These are phyloP conservation scores for Gymnosoma rotundatum DNA, from an alignment of 2,888 invertebrate genomes.

Conservation along the genomic window DNA sequence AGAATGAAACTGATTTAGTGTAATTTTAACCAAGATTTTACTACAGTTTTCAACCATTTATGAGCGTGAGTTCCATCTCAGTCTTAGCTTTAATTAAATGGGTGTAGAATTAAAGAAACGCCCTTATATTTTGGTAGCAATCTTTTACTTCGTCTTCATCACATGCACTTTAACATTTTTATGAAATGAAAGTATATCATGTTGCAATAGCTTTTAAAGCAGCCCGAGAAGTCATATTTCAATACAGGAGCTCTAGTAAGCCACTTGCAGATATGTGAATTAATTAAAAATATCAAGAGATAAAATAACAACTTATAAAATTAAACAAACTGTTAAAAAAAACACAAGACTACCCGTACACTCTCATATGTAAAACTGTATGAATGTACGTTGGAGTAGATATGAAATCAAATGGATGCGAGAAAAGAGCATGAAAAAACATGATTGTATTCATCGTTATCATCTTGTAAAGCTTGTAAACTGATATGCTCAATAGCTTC, in stretches of 20 bases:
- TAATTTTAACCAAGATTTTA: slow-evolving; percentile 26
- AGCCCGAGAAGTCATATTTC: slow-evolving; percentile 57
- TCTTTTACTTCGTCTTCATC: slow-evolving; percentile 14
- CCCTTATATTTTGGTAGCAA: slow-evolving; percentile 65
- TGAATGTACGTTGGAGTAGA: background rate
- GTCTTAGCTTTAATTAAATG: slow-evolving; percentile 72
- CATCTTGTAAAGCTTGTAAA: slow-evolving; percentile 70
- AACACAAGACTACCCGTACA: slow-evolving; percentile 19
- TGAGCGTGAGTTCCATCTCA: slow-evolving; percentile 5
- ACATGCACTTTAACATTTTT: slow-evolving; percentile 1
- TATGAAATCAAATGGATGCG: slow-evolving; percentile 6
- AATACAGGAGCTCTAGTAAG: slow-evolving; percentile 66
- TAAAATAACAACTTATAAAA: background rate
- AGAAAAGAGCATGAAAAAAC: slow-evolving; percentile 13
- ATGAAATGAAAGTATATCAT: background rate
- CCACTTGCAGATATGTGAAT: slow-evolving; percentile 72
- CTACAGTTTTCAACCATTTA: slow-evolving; percentile 20
- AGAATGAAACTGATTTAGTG: slow-evolving; percentile 40
- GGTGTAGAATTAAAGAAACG: slow-evolving; percentile 75
- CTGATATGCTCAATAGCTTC: slow-evolving; percentile 70
- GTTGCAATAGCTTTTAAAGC: slow-evolving; percentile 38
- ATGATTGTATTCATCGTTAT: slow-evolving; percentile 64
- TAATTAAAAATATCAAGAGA: slow-evolving; percentile 70
- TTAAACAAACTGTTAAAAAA: slow-evolving; percentile 33
- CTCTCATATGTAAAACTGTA: background rate